phyloP scores from a whole-genome alignment of 1,140 invertebrate genomes.

The Drosophila orena region DNA sequence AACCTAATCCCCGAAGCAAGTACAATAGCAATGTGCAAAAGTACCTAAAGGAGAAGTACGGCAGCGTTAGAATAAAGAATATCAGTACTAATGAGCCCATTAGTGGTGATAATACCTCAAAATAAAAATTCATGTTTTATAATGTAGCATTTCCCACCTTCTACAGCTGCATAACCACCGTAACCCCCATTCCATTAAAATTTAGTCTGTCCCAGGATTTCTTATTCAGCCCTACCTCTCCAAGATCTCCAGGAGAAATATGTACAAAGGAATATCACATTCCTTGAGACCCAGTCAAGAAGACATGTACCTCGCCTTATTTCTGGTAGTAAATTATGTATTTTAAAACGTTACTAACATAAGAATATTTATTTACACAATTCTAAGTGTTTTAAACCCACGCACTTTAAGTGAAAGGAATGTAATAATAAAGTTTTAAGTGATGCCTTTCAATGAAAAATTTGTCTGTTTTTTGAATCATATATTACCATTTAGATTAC shows the following conservation, averaged over 20 bases:
- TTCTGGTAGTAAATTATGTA: constrained; percentile 18
- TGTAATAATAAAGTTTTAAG: neutral
- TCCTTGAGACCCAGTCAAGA: constrained; percentile 3
- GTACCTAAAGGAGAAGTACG: constrained; percentile 60
- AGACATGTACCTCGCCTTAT: constrained; percentile 28
- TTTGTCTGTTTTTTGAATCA: too few species aligned
- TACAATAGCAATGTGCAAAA: constrained; percentile 67
- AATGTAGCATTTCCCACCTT: neutral
- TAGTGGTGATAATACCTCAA: neutral
- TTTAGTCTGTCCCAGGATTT: constrained; percentile 9
- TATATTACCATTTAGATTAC: too few species aligned
- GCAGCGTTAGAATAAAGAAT: constrained; percentile 19
- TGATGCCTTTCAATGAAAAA: constrained; percentile 3
- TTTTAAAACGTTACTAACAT: constrained; percentile 10
- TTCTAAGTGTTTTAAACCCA: constrained; percentile 11
- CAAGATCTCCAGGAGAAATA: neutral
- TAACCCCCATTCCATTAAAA: neutral
- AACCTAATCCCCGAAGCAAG: constrained; percentile 50
- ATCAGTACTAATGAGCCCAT: neutral
- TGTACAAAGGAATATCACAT: neutral
- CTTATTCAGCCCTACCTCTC: constrained; percentile 4
- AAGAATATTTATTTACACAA: constrained; percentile 5
- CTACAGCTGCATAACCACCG: neutral
- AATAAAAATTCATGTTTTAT: neutral
- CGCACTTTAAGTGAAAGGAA: constrained; percentile 1